phyloP scores from a whole-genome alignment of 2,888 invertebrate genomes.

The Tachina fera region DNA sequence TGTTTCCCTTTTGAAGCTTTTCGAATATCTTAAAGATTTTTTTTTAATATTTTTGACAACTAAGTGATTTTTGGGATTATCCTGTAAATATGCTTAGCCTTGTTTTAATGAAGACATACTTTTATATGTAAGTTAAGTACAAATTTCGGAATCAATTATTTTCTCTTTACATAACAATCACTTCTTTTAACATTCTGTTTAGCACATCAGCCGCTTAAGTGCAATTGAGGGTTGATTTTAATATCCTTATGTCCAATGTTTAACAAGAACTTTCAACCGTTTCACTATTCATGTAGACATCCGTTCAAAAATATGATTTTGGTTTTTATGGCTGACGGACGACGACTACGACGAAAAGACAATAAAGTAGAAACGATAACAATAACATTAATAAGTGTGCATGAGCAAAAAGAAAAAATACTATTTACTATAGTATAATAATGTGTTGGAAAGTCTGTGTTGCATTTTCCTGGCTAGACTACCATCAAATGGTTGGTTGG shows the following conservation, averaged over 20 bases:
- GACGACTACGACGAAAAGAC: slow-evolving; percentile 23
- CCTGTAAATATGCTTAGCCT: no score
- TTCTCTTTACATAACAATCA: slow-evolving; percentile 6
- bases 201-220: slow-evolving; percentile 33
- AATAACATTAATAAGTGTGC: slow-evolving; percentile 38
- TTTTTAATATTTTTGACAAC: no score
- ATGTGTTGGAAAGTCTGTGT: slow-evolving; percentile 47
- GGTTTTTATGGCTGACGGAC: slow-evolving; percentile 60
- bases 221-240: slow-evolving; percentile 61
- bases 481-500: slow-evolving; percentile 37
- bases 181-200: slow-evolving; percentile 45
- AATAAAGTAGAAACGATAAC: slow-evolving; percentile 23
- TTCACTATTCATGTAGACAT: slow-evolving; percentile 63
- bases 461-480: slow-evolving; percentile 69
- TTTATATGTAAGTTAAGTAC: no score
- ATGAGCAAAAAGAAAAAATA: background rate
- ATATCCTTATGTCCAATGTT: slow-evolving; percentile 60
- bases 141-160: background rate
- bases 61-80: no score
- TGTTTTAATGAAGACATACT: no score
- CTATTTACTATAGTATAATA: background rate
- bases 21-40: no score
- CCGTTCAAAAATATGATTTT: slow-evolving; percentile 68
- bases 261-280: slow-evolving; percentile 61
- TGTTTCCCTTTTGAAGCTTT: no score